Percentiles rank a stretch among this genome's conserved stretches.
These are phyloP conservation scores for Stichopus chloronotus DNA, from an alignment of 35 echinoderm and acorn worm genomes.

Conservation along the genomic window DNA sequence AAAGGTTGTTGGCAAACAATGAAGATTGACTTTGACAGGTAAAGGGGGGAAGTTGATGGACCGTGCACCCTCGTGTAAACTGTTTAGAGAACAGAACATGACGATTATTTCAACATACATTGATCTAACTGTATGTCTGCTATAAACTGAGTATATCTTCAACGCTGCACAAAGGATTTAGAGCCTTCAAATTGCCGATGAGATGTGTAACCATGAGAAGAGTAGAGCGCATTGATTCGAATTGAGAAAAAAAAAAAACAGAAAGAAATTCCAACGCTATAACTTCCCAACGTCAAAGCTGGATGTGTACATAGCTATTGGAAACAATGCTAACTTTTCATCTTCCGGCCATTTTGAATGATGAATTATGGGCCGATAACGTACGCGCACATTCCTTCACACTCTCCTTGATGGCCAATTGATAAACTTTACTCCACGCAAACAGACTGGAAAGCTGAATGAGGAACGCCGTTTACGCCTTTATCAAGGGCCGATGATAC, in stretches of 20 bases:
- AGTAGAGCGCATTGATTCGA: too few species aligned
- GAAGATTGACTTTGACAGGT: slow-evolving; percentile 54
- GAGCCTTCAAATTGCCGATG: too few species aligned
- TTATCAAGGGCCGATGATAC: slow-evolving; percentile 39
- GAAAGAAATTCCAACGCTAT: too few species aligned
- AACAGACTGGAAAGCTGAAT: neutral
- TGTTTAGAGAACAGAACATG: neutral
- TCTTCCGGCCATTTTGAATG: slow-evolving; percentile 52
- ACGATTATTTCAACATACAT: neutral
- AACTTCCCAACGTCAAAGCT: too few species aligned
- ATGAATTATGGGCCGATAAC: slow-evolving; percentile 57
- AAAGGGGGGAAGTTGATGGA: neutral
- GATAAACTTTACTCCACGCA: slow-evolving; percentile 18
- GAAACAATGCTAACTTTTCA: neutral
- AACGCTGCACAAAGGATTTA: too few species aligned
- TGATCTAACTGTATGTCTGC: too few species aligned
- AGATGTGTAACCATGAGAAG: too few species aligned
- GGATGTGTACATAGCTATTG: neutral
- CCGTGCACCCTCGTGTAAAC: slow-evolving; percentile 35
- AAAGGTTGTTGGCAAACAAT: slow-evolving; percentile 65
- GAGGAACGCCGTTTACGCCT: neutral
- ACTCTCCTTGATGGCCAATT: slow-evolving; percentile 44
- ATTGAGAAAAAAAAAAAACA: too few species aligned
- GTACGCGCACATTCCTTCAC: slow-evolving; percentile 41
- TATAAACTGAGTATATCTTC: too few species aligned